These are phyloP conservation scores for Synanthedon myopaeformis DNA, from an alignment of 2,888 invertebrate genomes.

Conservation along the genomic window DNA sequence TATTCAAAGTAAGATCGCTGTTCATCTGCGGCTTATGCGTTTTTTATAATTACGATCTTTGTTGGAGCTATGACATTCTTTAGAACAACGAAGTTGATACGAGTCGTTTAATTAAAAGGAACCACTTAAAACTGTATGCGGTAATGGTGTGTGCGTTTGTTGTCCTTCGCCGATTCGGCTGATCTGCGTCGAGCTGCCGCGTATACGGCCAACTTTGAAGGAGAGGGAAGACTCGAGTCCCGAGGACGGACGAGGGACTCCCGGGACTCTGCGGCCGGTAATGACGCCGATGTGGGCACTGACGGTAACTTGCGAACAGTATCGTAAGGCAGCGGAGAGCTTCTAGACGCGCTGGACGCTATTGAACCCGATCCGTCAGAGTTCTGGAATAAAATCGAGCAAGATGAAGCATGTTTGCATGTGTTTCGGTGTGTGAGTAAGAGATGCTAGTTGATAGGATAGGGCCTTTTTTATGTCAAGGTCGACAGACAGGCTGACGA, in stretches of 20 bases:
- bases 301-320: conserved; percentile 57
- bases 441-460: too few relatives aligned
- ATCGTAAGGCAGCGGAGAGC: conserved; percentile 58
- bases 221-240: conserved; percentile 71
- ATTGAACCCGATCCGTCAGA: conserved; percentile 61
- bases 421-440: too few relatives aligned
- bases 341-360: conserved; percentile 53
- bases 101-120: too few relatives aligned
- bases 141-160: conserved; percentile 74
- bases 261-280: conserved; percentile 63
- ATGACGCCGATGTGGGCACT: conserved; percentile 60
- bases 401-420: too few relatives aligned
- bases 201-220: conserved; percentile 73
- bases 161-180: conserved; percentile 72
- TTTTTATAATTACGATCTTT: too few relatives aligned
- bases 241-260: conserved; percentile 57
- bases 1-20: too few relatives aligned
- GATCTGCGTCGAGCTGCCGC: conserved; percentile 64
- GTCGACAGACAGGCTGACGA: too few relatives aligned
- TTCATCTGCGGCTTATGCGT: too few relatives aligned
- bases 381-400: conserved; percentile 28
- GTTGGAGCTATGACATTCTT: too few relatives aligned
- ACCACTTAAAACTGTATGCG: conserved; percentile 76
- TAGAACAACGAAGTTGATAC: too few relatives aligned
- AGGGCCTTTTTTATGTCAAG: too few relatives aligned